Conservation (phyloP, 2,888 invertebrate genomes). For the Cosmorhoe ocellata region DNA sequence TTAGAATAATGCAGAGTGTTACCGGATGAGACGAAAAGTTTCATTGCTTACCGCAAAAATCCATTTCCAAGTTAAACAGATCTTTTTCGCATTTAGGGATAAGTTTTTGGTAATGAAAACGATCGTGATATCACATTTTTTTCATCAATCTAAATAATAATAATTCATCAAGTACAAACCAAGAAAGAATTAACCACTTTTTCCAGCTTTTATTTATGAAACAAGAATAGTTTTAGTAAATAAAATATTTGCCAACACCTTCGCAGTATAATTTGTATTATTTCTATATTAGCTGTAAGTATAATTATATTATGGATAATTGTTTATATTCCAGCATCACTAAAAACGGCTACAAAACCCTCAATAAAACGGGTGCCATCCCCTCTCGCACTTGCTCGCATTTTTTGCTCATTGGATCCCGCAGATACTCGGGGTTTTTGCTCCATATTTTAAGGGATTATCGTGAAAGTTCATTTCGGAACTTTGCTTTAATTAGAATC, state of each 20-base stretch:
- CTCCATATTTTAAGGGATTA: slow-evolving; percentile 54
- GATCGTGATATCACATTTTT: too few species aligned
- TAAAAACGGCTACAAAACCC: not conserved
- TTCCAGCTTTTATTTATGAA: too few species aligned
- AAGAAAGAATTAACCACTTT: too few species aligned
- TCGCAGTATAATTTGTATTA: too few species aligned
- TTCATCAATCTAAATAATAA: too few species aligned
- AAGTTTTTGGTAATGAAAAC: not conserved
- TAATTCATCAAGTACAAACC: too few species aligned
- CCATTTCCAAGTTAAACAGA: slow-evolving; percentile 76
- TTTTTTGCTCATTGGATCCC: slow-evolving; percentile 64
- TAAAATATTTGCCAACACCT: too few species aligned
- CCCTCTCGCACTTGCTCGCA: slow-evolving; percentile 20
- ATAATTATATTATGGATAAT: too few species aligned
- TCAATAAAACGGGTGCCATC: not conserved
- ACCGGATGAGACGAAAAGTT: slow-evolving; percentile 64
- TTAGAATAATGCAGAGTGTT: slow-evolving; percentile 63
- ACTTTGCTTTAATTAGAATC: slow-evolving; percentile 48
- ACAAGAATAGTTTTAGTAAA: too few species aligned
- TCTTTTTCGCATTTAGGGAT: slow-evolving; percentile 49
- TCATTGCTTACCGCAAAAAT: slow-evolving; percentile 67
- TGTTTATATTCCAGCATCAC: too few species aligned
- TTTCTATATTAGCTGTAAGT: too few species aligned
- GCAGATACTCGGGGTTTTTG: slow-evolving; percentile 39
- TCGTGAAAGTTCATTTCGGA: slow-evolving; percentile 48